Conservation (phyloP, 2,113 vertebrate species). For the Bujurquina vittata region DNA sequence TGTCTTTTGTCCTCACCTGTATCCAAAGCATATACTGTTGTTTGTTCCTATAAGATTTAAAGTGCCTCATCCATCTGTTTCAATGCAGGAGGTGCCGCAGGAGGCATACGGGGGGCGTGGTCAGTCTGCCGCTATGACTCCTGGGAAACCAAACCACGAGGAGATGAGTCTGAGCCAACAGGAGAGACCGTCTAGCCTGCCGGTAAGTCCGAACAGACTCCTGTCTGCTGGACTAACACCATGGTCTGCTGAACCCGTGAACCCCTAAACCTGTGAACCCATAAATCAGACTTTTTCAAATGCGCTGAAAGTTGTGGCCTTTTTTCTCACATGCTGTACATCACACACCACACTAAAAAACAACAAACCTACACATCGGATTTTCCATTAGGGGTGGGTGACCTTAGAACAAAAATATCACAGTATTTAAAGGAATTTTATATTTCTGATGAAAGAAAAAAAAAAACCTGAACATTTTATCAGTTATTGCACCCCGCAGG, state of each 20-base stretch:
- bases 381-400: neutral
- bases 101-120: slow-evolving; percentile 90
- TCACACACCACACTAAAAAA: neutral
- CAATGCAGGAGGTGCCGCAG: slow-evolving; percentile 88
- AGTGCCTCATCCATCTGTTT: neutral
- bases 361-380: neutral
- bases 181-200: slow-evolving; percentile 93
- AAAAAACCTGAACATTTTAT: no score
- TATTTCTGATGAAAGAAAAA: no score
- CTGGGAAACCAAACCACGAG: slow-evolving; percentile 91
- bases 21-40: neutral
- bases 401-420: no score
- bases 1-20: no score
- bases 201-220: slow-evolving; percentile 81
- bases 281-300: no score
- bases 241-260: neutral
- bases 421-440: no score
- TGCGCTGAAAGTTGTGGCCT: no score
- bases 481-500: no score
- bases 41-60: neutral
- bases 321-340: neutral
- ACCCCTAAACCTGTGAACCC: no score
- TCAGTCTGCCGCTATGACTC: slow-evolving; percentile 86
- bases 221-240: neutral
- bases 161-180: slow-evolving; percentile 92